Base-by-base conservation (phyloP, 2,888 invertebrate species). In the Mycogona germanica region DNA sequence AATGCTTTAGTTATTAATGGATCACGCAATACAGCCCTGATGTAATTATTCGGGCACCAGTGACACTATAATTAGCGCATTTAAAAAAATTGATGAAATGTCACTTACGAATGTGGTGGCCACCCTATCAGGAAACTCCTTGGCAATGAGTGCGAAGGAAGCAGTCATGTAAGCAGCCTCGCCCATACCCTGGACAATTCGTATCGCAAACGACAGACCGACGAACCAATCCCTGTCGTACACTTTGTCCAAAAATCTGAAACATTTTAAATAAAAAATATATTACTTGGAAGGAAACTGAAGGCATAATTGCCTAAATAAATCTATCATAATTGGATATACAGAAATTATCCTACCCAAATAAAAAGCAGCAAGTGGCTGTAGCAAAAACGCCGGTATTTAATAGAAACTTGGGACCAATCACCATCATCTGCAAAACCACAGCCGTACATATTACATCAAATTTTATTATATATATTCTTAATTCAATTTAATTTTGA, bases 321-420 rank as follows among this genome's bases (percentile, higher is more conserved):
- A 29, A 44, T 44, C 17, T 30, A n/a, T 5, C 4, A 19, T 4
- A 2, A 28, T 47, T 47, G 19, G 17, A 7, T 19, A 47, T 25
- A 25, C 17, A 23, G 17, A 2, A 48, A 50, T 17, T 26, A 12
- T 41, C n/a, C 45, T 72, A 83, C 82, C 86, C 86, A 65, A 87
- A 87, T 23, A 87, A 70, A 63, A 89, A 84, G 49, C 86, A 86
- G 60, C 87, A 85, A 25, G 83, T 76, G 40, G 87, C 87, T 0
- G 87, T 85, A 0, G 85, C 84, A 57, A 86, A 77, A 54, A 89
- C 85, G 0, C 89, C 88, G 7, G 79, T 79, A 65, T 85, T 85
- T 72, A 88, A 88, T 51, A 87, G 73, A 14, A 81, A 67, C 66
- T 87, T 87, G 0, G 87, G 84, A 0, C 88, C 87, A 55, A 88